These are phyloP conservation scores for Scaptodrosophila lebanonensis DNA, from an alignment of 1,140 invertebrate species.

Conservation along the genomic window DNA sequence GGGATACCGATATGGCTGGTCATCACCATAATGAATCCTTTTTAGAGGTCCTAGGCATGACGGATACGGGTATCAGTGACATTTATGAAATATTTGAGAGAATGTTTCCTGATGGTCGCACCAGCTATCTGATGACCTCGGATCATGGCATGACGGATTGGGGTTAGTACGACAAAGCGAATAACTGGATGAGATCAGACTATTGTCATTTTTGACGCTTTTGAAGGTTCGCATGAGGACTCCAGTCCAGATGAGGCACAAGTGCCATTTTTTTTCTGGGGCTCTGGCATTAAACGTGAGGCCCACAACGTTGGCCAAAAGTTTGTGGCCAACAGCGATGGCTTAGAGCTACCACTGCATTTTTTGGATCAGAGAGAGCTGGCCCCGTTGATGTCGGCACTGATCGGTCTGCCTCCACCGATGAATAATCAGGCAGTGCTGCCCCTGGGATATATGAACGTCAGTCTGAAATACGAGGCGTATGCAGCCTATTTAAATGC, in stretches of 20 bases:
- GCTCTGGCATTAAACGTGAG: slow-evolving; percentile 84
- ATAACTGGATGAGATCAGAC: not conserved
- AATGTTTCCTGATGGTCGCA: slow-evolving; percentile 88
- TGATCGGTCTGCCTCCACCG: slow-evolving; percentile 92
- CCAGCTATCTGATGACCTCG: slow-evolving; percentile 94
- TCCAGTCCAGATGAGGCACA: slow-evolving; percentile 91
- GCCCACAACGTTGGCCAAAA: not conserved
- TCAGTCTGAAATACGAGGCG: slow-evolving; percentile 79
- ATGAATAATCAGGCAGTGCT: slow-evolving; percentile 91
- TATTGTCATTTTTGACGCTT: not conserved
- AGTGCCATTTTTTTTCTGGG: slow-evolving; percentile 95
- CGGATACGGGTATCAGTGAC: slow-evolving; percentile 86
- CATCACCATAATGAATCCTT: slow-evolving; percentile 94
- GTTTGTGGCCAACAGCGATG: not conserved
- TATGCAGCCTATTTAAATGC: slow-evolving; percentile 84
- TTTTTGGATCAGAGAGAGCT: slow-evolving; percentile 93
- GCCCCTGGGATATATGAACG: slow-evolving; percentile 81
- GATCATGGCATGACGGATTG: slow-evolving; percentile 99
- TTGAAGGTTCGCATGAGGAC: slow-evolving; percentile 89
- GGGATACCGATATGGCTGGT: slow-evolving; percentile 94
- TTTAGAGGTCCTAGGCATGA: slow-evolving; percentile 85
- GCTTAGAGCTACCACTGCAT: slow-evolving; percentile 35
- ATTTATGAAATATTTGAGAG: slow-evolving; percentile 84
- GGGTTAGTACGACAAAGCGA: slow-evolving; percentile 79
- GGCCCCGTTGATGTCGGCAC: slow-evolving; percentile 89